phyloP scores from a whole-genome alignment of 1,140 invertebrate genomes.

The Drosophila micromelanica region DNA sequence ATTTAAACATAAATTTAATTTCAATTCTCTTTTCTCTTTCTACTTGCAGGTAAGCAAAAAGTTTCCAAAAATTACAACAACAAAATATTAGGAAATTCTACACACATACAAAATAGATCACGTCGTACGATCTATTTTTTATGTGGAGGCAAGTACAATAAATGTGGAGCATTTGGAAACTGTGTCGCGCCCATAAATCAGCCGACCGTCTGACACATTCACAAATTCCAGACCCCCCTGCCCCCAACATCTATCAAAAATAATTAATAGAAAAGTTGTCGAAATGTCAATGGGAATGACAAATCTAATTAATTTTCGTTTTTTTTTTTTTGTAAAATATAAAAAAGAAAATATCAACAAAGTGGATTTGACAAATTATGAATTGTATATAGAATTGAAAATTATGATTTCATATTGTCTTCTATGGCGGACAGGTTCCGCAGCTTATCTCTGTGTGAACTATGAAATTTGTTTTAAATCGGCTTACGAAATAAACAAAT shows the following conservation, averaged over 20 bases:
- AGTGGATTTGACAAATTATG: slow-evolving; percentile 69
- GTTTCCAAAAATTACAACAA: not conserved
- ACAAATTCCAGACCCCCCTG: slow-evolving; percentile 15
- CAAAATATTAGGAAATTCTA: slow-evolving; percentile 8
- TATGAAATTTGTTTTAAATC: slow-evolving; percentile 75
- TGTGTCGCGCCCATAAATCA: slow-evolving; percentile 76
- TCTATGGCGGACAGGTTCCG: slow-evolving; percentile 8
- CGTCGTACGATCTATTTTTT: not conserved
- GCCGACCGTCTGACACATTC: slow-evolving; percentile 56
- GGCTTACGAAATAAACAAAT: slow-evolving; percentile 78
- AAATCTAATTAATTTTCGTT: slow-evolving; percentile 78
- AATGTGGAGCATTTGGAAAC: slow-evolving; percentile 74
- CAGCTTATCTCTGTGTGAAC: slow-evolving; percentile 56
- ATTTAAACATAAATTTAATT: slow-evolving; percentile 41
- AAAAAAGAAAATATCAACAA: slow-evolving; percentile 12
- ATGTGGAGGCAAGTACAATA: slow-evolving; percentile 14
- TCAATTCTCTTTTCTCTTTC: slow-evolving; percentile 17
- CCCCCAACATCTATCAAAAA: slow-evolving; percentile 72
- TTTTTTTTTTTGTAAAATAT: slow-evolving; percentile 29
- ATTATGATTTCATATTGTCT: slow-evolving; percentile 28
- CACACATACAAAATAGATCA: slow-evolving; percentile 5
- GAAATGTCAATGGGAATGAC: slow-evolving; percentile 79
- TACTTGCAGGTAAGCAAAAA: slow-evolving; percentile 70
- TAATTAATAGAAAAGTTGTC: slow-evolving; percentile 83
- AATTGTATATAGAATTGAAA: slow-evolving; percentile 17